Conservation (phyloP, 2,888 invertebrate species). For the Drosophila barbarae region DNA sequence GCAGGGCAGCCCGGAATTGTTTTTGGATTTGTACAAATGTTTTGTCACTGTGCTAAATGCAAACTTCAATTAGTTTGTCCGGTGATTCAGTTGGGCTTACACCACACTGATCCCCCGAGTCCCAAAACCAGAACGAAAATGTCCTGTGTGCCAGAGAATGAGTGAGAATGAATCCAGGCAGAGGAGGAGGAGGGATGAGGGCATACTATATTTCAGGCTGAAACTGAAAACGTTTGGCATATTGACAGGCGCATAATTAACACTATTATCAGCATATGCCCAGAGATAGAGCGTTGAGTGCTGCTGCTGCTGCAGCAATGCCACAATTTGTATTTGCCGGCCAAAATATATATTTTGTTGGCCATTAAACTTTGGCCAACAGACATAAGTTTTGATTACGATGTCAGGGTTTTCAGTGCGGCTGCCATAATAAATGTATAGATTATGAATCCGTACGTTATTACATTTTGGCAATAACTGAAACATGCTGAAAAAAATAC, state of each 20-base stretch:
- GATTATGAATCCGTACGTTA: neutral
- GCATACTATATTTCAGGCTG: constrained; percentile 69
- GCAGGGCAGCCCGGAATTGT: constrained; percentile 30
- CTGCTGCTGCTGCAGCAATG: constrained; percentile 8
- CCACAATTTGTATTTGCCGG: constrained; percentile 29
- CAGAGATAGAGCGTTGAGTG: constrained; percentile 17
- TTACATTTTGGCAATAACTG: constrained; percentile 8
- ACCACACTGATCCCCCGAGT: constrained; percentile 31
- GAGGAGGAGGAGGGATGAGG: neutral
- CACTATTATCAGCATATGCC: constrained; percentile 67
- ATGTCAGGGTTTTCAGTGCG: constrained; percentile 5
- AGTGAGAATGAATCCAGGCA: neutral
- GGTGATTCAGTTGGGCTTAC: constrained; percentile 36
- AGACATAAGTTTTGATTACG: constrained; percentile 36
- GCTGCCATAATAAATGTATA: constrained; percentile 11
- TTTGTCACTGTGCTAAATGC: constrained; percentile 60
- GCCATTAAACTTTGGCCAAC: constrained; percentile 40
- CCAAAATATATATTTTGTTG: constrained; percentile 39
- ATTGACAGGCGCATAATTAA: constrained; percentile 73
- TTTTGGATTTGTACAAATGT: constrained; percentile 62
- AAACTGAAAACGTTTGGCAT: constrained; percentile 63
- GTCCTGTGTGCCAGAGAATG: too few species aligned
- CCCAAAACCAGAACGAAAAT: constrained; percentile 8
- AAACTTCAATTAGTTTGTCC: constrained; percentile 67
- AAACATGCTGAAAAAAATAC: neutral